Percentiles rank a stretch among this genome's conserved stretches.
Evolutionary conservation across 2,113 vertebrate genomes (phyloP).

Genomic region (Pygoscelis adeliae): DNA sequence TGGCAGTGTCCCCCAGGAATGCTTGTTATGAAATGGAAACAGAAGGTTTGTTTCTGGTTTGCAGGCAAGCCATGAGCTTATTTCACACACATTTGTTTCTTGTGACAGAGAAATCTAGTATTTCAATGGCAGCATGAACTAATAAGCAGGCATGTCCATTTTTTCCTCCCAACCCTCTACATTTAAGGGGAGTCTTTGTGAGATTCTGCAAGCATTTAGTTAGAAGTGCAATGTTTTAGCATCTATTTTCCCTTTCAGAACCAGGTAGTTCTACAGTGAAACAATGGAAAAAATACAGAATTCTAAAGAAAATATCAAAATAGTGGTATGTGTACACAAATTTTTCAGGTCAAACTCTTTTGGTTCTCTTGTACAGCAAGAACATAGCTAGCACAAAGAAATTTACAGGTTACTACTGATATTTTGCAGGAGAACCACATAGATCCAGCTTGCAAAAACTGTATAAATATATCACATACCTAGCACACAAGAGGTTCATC

Average conservation of each 20-base stretch:
- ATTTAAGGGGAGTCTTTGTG: neutral
- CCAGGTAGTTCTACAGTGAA: neutral
- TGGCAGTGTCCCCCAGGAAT: neutral
- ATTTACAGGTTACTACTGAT: neutral
- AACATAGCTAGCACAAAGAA: neutral
- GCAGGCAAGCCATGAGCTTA: neutral
- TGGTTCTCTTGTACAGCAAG: neutral
- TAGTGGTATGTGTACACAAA: fast-evolving
- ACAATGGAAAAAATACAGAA: neutral
- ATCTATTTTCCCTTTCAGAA: neutral
- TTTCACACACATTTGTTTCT: neutral
- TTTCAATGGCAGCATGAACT: neutral
- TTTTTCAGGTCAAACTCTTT: neutral
- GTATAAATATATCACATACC: neutral
- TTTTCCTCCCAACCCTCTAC: neutral
- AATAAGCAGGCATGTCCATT: neutral
- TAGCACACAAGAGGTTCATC: neutral
- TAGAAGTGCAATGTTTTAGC: fast-evolving
- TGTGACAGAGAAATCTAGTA: neutral
- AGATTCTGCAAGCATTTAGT: neutral
- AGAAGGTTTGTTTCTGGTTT: neutral
- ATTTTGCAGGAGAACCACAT: neutral
- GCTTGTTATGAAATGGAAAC: neutral
- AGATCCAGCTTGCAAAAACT: neutral
- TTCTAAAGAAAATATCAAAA: neutral